phyloP scores from a whole-genome alignment of 1,140 invertebrate genomes.

The Carposina sasakii region DNA sequence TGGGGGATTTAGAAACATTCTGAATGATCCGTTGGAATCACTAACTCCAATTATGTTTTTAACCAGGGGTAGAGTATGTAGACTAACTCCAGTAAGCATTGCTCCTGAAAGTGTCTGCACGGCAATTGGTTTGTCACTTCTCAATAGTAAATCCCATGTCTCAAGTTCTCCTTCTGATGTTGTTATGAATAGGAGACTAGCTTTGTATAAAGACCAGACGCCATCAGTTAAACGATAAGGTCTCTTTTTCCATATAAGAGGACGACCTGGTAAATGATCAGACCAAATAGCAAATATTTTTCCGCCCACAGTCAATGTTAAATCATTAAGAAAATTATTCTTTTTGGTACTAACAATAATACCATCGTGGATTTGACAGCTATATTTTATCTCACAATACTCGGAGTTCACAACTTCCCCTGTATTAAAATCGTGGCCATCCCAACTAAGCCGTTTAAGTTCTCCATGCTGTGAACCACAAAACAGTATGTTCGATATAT shows the following conservation, averaged over 20 bases:
- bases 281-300: constrained; percentile 67
- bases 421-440: constrained; percentile 75
- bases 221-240: constrained; percentile 52
- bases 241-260: constrained; percentile 59
- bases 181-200: constrained; percentile 54
- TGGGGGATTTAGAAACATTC: constrained; percentile 73
- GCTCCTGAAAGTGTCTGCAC: constrained; percentile 57
- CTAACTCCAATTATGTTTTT: constrained; percentile 72
- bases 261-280: constrained; percentile 42
- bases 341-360: constrained; percentile 73
- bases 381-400: constrained; percentile 58
- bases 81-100: constrained; percentile 69
- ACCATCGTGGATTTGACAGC: constrained; percentile 77
- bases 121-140: constrained; percentile 57
- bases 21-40: constrained; percentile 76
- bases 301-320: constrained; percentile 69
- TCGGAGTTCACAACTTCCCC: constrained; percentile 74
- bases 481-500: constrained; percentile 53
- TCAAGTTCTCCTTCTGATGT: constrained; percentile 59
- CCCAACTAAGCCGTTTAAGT: constrained; percentile 72
- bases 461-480: constrained; percentile 69
- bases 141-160: constrained; percentile 60
- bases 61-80: constrained; percentile 65
- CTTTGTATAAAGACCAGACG: constrained; percentile 61
- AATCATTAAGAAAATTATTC: constrained; percentile 71